Evolutionary conservation across 1,140 invertebrate genomes (phyloP).

Genomic region (Chelonus insularis): DNA sequence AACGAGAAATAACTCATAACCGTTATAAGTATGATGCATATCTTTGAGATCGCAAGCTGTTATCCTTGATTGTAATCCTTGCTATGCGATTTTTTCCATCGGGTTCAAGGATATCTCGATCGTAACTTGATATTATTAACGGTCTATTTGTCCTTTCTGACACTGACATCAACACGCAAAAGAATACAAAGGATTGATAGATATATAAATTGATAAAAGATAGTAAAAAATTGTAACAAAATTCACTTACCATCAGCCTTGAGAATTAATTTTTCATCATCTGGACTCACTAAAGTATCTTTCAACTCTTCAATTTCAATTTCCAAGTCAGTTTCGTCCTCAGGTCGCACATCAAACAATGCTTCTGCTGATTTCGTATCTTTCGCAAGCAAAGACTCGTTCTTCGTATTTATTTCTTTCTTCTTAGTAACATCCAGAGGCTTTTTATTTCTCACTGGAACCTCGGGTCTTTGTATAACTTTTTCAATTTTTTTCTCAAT

Average conservation of each 20-base stretch:
- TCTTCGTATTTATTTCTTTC: background rate
- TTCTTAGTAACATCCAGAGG: background rate
- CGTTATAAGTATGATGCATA: background rate
- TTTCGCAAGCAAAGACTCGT: background rate
- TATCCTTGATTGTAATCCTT: conserved; percentile 38
- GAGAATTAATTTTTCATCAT: conserved; percentile 50
- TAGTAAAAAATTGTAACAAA: background rate
- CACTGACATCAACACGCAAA: conserved; percentile 33
- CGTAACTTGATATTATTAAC: conserved; percentile 37
- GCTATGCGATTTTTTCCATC: conserved; percentile 34
- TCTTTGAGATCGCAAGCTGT: conserved; percentile 26
- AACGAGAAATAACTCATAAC: conserved; percentile 18
- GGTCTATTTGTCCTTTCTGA: conserved; percentile 38
- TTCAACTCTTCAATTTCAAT: conserved; percentile 43
- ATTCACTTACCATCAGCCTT: conserved; percentile 49
- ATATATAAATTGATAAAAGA: background rate
- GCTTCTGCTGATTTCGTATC: background rate
- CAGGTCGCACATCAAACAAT: conserved; percentile 13
- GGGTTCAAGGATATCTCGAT: conserved; percentile 36
- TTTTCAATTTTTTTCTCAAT: conserved; percentile 47
- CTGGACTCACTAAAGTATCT: conserved; percentile 39
- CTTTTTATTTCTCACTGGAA: conserved; percentile 26
- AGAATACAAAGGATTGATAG: background rate
- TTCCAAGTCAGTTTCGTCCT: conserved; percentile 37
- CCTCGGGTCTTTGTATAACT: conserved; percentile 22